Evolutionary conservation across 1,140 invertebrate genomes (phyloP).

Genomic region (Lithobius niger): DNA sequence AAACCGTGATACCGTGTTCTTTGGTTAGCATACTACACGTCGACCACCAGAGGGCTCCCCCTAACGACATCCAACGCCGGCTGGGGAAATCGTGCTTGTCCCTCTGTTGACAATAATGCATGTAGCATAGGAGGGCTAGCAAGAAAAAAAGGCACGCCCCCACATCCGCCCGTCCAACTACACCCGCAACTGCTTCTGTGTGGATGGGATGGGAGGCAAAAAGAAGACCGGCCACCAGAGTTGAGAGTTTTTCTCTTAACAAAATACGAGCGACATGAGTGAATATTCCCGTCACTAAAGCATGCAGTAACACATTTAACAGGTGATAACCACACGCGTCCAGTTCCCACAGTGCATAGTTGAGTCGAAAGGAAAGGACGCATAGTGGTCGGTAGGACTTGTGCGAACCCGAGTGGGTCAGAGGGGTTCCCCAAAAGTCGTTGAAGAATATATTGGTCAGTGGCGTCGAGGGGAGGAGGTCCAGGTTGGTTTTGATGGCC

Average conservation of each 20-base stretch:
- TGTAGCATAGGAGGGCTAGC: conserved; percentile 43
- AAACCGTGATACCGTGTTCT: conserved; percentile 81
- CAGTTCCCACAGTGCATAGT: conserved; percentile 43
- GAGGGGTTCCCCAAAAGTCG: conserved; percentile 40
- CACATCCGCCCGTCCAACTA: conserved; percentile 41
- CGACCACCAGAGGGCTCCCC: conserved; percentile 11
- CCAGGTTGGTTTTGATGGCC: conserved; percentile 74
- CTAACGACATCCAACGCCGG: conserved; percentile 15
- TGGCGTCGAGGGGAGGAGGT: conserved; percentile 58
- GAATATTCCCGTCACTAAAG: conserved; percentile 31
- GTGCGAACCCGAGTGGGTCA: conserved; percentile 73
- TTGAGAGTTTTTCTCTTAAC: conserved; percentile 13
- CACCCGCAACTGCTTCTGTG: conserved; percentile 54
- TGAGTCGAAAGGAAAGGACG: conserved; percentile 83
- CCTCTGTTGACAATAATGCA: conserved; percentile 20
- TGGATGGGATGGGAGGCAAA: conserved; percentile 40
- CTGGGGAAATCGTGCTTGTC: conserved; percentile 37
- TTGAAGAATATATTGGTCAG: conserved; percentile 31
- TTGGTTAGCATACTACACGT: conserved; percentile 60
- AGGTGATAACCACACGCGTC: conserved; percentile 37
- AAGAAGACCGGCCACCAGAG: conserved; percentile 29
- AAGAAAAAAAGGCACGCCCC: conserved; percentile 37
- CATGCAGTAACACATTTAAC: conserved; percentile 36
- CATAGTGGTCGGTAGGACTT: conserved; percentile 91
- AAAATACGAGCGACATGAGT: conserved; percentile 18